Evolutionary conservation across 1,140 invertebrate species (phyloP).

Genomic region (Ephestia elutella): DNA sequence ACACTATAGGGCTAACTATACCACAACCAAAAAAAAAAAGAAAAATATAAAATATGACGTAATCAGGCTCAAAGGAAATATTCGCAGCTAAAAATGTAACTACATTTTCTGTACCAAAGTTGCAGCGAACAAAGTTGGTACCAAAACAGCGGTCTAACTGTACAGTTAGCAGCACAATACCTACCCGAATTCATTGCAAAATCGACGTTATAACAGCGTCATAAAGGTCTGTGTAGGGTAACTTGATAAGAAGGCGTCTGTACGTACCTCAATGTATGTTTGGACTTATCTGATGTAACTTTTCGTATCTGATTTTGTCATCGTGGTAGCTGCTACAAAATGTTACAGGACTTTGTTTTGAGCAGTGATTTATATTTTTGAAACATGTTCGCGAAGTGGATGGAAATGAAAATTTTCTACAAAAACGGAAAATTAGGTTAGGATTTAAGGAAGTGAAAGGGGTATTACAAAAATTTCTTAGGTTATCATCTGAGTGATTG

Average conservation of each 20-base stretch:
- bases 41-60: neutral
- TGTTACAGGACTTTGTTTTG: neutral
- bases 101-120: neutral
- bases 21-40: neutral
- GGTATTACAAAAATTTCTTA: too few relatives aligned
- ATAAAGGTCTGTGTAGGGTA: too few relatives aligned
- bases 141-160: neutral
- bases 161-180: too few relatives aligned
- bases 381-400: too few relatives aligned
- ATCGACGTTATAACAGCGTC: too few relatives aligned
- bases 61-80: conserved; percentile 1
- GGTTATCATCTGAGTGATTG: too few relatives aligned
- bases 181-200: too few relatives aligned
- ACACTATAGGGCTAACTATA: neutral
- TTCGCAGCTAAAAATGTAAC: neutral
- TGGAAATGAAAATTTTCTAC: too few relatives aligned
- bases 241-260: neutral
- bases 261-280: neutral
- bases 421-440: too few relatives aligned
- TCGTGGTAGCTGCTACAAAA: neutral
- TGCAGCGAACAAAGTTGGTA: conserved; percentile 1
- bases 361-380: neutral
- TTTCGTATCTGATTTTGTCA: neutral
- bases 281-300: neutral
- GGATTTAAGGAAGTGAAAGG: too few relatives aligned